These are phyloP conservation scores for Artibeus jamaicensis DNA, from an alignment of 2,797 vertebrate species.

Conservation along the genomic window DNA sequence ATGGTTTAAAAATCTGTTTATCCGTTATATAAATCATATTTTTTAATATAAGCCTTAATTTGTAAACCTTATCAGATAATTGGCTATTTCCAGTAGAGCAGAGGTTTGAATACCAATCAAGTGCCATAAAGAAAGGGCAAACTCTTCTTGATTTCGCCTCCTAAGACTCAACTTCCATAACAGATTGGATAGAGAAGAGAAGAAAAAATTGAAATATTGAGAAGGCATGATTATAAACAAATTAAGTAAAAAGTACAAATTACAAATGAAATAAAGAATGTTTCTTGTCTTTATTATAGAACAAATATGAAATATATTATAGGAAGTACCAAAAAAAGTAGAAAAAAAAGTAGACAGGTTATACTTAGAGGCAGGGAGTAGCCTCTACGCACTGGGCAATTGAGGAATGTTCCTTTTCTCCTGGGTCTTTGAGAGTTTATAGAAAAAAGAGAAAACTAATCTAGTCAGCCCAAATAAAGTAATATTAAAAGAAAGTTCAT, in stretches of 20 bases:
- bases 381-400: not conserved
- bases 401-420: not conserved
- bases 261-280: not conserved
- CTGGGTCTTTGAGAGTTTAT: not conserved
- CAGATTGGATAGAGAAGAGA: not conserved
- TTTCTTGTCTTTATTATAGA: not conserved
- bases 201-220: not conserved
- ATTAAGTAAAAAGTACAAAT: not conserved
- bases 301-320: not conserved
- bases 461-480: not conserved
- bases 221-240: not conserved
- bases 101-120: not conserved
- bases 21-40: not conserved
- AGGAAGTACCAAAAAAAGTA: not conserved
- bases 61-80: not conserved
- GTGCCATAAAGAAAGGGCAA: not conserved
- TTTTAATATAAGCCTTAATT: slow-evolving; percentile 19
- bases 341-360: not conserved
- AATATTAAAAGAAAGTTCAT: not conserved
- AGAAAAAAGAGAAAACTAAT: not conserved
- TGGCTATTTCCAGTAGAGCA: not conserved
- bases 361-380: not conserved
- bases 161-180: not conserved
- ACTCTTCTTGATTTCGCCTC: not conserved
- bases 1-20: slow-evolving; percentile 5